phyloP scores from a whole-genome alignment of 2,888 invertebrate genomes.

The Synergus laeviventris region DNA sequence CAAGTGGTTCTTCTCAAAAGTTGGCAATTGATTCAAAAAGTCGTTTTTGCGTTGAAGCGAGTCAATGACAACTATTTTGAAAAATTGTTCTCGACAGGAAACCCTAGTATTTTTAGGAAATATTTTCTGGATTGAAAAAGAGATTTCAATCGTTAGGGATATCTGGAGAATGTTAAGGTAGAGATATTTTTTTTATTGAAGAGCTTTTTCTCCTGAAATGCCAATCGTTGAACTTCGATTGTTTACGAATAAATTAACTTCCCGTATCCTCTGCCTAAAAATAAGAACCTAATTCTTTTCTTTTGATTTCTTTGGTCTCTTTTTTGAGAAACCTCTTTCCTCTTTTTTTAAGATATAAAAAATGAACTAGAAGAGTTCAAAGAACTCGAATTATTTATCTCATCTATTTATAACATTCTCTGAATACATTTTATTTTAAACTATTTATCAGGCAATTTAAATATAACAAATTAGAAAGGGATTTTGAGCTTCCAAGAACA shows the following conservation, averaged over 20 bases:
- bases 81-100: neutral
- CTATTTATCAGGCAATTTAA: neutral
- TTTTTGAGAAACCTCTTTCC: neutral
- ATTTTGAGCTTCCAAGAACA: neutral
- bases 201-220: neutral
- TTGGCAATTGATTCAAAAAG: slow-evolving; percentile 22
- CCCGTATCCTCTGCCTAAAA: neutral
- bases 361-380: neutral
- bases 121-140: neutral
- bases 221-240: neutral
- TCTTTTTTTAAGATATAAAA: neutral
- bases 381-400: neutral
- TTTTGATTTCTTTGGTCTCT: neutral
- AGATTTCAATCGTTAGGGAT: neutral
- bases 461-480: neutral
- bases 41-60: slow-evolving; percentile 1
- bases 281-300: slow-evolving; percentile 13
- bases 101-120: neutral
- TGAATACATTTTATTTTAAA: neutral
- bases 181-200: neutral
- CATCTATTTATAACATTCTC: neutral
- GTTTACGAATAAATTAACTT: slow-evolving; percentile 21
- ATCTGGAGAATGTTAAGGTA: neutral
- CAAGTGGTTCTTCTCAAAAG: slow-evolving; percentile 1
- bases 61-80: slow-evolving; percentile 5